Conservation (phyloP, 1,140 invertebrate species). For the Megalopta genalis region DNA sequence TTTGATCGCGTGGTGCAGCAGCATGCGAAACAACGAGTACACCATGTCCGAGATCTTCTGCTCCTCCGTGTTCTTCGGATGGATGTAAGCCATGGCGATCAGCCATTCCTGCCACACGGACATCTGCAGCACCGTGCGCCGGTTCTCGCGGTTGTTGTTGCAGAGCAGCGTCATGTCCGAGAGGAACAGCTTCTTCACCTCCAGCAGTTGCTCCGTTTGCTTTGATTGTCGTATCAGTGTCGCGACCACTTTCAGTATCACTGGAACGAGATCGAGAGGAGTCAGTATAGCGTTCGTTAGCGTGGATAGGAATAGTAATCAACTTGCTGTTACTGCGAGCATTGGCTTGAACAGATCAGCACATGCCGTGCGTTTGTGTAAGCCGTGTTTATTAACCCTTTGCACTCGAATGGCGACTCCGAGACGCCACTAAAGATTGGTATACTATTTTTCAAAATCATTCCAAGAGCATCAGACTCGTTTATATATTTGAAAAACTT, state of each 20-base stretch:
- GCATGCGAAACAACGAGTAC: conserved; percentile 97
- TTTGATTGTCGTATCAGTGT: conserved; percentile 98
- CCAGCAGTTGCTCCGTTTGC: conserved; percentile 92
- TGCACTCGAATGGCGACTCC: too few relatives aligned
- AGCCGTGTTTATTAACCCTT: too few relatives aligned
- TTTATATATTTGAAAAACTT: too few relatives aligned
- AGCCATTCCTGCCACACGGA: conserved; percentile 99
- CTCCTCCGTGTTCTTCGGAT: conserved; percentile 96
- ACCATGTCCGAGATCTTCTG: conserved; percentile 99
- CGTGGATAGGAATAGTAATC: too few relatives aligned
- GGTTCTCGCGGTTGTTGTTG: conserved; percentile 98
- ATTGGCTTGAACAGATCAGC: too few relatives aligned
- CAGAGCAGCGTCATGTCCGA: conserved; percentile 98
- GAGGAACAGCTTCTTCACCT: conserved; percentile 97
- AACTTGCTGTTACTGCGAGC: too few relatives aligned
- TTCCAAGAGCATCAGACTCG: too few relatives aligned
- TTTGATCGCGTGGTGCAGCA: conserved; percentile 99
- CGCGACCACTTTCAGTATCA: conserved; percentile 99
- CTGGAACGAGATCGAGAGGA: conserved; percentile 81
- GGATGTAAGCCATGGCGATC: conserved; percentile 98
- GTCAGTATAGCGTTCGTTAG: conserved; percentile 8
- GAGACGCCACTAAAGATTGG: too few relatives aligned
- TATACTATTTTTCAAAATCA: too few relatives aligned
- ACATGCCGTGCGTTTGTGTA: too few relatives aligned
- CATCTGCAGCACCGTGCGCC: conserved; percentile 98